phyloP scores from a whole-genome alignment of 1,140 invertebrate species.

The Drosophila nasuta region DNA sequence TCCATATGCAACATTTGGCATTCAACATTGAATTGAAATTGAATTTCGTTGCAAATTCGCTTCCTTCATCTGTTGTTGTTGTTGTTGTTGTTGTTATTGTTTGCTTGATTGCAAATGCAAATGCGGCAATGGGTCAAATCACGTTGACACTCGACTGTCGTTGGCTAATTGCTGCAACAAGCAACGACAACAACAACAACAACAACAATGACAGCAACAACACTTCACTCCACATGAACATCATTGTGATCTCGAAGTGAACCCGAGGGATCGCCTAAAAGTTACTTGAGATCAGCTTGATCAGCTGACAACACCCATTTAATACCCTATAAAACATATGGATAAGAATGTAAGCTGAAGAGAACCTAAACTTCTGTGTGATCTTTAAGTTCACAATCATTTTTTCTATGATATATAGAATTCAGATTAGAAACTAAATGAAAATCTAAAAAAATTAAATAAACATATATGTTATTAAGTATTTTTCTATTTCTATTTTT shows the following conservation, averaged over 20 bases:
- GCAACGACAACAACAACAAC: slow-evolving; percentile 19
- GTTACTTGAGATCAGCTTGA: neutral
- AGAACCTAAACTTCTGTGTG: too few relatives aligned
- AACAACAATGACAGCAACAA: slow-evolving; percentile 8
- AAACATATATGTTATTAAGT: too few relatives aligned
- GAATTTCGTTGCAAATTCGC: slow-evolving; percentile 13
- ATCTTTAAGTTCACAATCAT: too few relatives aligned
- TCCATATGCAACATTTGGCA: slow-evolving; percentile 11
- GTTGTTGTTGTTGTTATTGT: slow-evolving; percentile 19
- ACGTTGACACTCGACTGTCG: slow-evolving; percentile 65
- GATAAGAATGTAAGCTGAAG: too few relatives aligned
- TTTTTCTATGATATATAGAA: too few relatives aligned
- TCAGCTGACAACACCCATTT: neutral
- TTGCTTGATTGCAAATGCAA: slow-evolving; percentile 69
- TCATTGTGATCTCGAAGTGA: slow-evolving; percentile 27
- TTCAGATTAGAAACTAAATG: too few relatives aligned
- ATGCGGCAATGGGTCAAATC: slow-evolving; percentile 63
- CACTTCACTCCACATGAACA: slow-evolving; percentile 16
- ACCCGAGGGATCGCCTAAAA: neutral
- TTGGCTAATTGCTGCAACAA: slow-evolving; percentile 74
- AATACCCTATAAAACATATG: neutral
- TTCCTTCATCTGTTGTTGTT: slow-evolving; percentile 24
- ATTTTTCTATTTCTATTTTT: too few relatives aligned
- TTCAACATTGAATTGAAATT: slow-evolving; percentile 37
- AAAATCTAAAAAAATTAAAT: too few relatives aligned